A percentile compares a stretch with the other conserved stretches of the same genome.
phyloP scores from a whole-genome alignment of 2,888 invertebrate species.

The Meliscaeva auricollis region DNA sequence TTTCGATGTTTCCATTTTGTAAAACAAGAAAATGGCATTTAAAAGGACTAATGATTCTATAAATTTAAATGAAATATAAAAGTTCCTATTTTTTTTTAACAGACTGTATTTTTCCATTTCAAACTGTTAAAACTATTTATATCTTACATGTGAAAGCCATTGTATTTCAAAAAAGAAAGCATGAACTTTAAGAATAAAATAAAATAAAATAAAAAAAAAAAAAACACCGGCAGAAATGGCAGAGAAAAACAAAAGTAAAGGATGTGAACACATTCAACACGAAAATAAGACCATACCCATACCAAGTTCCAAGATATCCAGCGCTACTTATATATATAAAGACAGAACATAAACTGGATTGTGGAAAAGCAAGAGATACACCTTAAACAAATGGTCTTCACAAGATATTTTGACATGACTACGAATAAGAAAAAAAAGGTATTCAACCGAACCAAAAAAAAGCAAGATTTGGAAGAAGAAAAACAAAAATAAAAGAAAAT shows the following conservation, averaged over 20 bases:
- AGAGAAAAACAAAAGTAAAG: conserved; percentile 7
- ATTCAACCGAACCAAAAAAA: conserved; percentile 7
- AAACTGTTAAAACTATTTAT: conserved; percentile 19
- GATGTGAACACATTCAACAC: conserved; percentile 11
- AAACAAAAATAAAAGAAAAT: conserved; percentile 24
- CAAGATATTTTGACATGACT: conserved; percentile 4
- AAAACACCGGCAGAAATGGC: conserved; percentile 3
- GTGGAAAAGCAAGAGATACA: neutral
- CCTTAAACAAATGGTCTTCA: conserved; percentile 8
- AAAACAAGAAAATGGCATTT: no score
- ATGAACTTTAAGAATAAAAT: neutral
- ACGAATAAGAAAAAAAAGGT: neutral
- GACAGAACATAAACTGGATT: neutral
- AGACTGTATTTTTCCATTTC: neutral
- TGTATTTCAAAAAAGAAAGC: neutral
- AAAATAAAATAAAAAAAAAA: neutral
- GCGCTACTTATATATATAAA: no score
- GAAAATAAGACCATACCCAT: neutral
- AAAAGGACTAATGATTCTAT: no score
- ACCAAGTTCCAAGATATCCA: no score
- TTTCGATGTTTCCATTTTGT: no score
- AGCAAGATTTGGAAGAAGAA: conserved; percentile 15
- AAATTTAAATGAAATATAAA: no score
- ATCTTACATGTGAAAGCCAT: conserved; percentile 6
- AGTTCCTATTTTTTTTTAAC: neutral